phyloP scores from a whole-genome alignment of 1,140 invertebrate genomes.

The Drosophila sturtevanti region DNA sequence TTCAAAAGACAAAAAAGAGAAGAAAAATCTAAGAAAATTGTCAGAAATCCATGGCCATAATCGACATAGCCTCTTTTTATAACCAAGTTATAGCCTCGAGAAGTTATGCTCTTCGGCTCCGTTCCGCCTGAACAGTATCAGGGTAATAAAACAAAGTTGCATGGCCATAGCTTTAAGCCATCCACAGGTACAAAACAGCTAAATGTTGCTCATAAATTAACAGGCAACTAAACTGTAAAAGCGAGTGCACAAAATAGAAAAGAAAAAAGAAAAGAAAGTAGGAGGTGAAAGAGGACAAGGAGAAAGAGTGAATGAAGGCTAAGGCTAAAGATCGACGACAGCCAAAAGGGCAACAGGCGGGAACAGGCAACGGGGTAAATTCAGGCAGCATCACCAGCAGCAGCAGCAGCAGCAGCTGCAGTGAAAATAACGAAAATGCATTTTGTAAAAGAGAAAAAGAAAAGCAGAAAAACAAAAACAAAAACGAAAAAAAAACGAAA shows the following conservation, averaged over 20 bases:
- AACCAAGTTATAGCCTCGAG: conserved; percentile 8
- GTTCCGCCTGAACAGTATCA: conserved; percentile 31
- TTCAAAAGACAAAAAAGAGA: too few relatives aligned
- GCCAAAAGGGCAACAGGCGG: conserved; percentile 44
- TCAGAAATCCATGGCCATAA: conserved; percentile 1
- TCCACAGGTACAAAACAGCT: conserved; percentile 61
- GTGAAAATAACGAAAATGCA: conserved; percentile 78
- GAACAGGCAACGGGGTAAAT: conserved; percentile 29
- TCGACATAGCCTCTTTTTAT: neutral
- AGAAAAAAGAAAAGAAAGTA: conserved; percentile 1
- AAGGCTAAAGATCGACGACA: conserved; percentile 53
- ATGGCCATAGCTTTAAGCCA: conserved; percentile 38
- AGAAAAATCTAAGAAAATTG: neutral
- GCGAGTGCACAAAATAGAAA: conserved; percentile 15
- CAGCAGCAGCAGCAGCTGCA: conserved; percentile 70
- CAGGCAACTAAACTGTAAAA: conserved; percentile 67
- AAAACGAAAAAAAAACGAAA: conserved; percentile 40
- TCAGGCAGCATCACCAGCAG: conserved; percentile 49
- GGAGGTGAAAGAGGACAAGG: conserved; percentile 3
- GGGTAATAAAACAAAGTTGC: conserved; percentile 56
- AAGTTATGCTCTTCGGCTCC: conserved; percentile 13
- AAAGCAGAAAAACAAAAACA: neutral
- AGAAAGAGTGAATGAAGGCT: conserved; percentile 27
- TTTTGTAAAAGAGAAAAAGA: conserved; percentile 38
- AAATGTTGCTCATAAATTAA: conserved; percentile 78